phyloP scores from a whole-genome alignment of 2,797 vertebrate species.

The Ciconia nigra region DNA sequence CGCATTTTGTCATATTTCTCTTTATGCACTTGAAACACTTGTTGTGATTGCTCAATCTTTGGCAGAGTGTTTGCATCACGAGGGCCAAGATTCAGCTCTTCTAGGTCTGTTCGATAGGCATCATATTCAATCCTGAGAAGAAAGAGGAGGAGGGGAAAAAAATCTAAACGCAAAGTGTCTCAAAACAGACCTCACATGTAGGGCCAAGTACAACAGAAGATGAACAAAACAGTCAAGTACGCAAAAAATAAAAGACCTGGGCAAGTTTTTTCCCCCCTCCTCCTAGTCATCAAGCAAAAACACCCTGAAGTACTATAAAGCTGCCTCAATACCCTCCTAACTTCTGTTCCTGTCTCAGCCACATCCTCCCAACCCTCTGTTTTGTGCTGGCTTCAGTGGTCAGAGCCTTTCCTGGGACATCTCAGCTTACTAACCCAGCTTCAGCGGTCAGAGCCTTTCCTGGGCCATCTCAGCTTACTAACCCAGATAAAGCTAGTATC shows the following conservation, averaged over 20 bases:
- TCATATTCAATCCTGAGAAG: constrained; percentile 91
- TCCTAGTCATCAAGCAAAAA: background rate
- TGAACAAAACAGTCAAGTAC: background rate
- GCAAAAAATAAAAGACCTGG: background rate
- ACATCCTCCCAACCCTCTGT: background rate
- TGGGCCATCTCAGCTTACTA: background rate
- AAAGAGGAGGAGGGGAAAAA: background rate
- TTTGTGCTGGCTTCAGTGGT: background rate
- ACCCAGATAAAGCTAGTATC: background rate
- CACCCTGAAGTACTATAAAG: background rate
- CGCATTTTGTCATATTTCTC: constrained; percentile 98
- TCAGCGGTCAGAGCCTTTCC: background rate
- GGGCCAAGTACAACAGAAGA: background rate
- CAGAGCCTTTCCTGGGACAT: background rate
- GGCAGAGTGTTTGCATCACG: constrained; percentile 90
- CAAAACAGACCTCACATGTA: background rate
- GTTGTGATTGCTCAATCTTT: constrained; percentile 94
- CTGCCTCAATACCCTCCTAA: background rate
- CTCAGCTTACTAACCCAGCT: background rate
- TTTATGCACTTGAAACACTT: constrained; percentile 90
- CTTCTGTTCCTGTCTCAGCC: background rate
- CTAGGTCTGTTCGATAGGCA: constrained; percentile 95
- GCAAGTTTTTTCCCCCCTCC: background rate
- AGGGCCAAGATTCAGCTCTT: constrained; percentile 95
- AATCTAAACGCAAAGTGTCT: background rate